A percentile compares a stretch with the other conserved stretches of the same genome.
Evolutionary conservation across 2,113 vertebrate genomes (phyloP).

Genomic region (Cettia cetti): DNA sequence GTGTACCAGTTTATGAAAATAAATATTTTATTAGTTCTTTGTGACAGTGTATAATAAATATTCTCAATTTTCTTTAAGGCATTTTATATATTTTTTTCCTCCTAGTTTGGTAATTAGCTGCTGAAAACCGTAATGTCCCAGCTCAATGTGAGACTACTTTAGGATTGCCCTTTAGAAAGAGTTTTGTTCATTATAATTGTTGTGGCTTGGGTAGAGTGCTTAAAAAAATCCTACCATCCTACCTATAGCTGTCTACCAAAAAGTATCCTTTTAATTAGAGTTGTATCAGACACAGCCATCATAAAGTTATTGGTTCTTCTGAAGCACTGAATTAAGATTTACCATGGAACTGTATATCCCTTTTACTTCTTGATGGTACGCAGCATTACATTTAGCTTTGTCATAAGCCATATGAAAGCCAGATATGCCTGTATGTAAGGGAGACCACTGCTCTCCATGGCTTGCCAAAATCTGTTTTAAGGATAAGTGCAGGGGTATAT

Average conservation of each 20-base stretch:
- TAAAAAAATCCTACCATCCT: not conserved
- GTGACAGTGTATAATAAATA: not conserved
- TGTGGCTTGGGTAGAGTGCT: not conserved
- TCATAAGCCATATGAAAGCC: not conserved
- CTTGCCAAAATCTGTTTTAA: not conserved
- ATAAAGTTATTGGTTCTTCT: not conserved
- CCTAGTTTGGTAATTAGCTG: not conserved
- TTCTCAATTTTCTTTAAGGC: not conserved
- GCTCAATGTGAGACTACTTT: not conserved
- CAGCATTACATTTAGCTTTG: not conserved
- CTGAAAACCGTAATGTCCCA: not conserved
- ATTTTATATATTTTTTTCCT: not conserved
- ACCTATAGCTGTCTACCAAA: not conserved
- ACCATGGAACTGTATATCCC: not conserved
- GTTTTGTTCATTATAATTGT: not conserved
- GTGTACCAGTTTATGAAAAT: not conserved
- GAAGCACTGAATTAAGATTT: not conserved
- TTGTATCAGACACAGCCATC: not conserved
- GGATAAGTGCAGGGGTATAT: not conserved
- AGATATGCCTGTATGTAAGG: not conserved
- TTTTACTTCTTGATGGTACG: not conserved
- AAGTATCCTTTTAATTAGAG: not conserved
- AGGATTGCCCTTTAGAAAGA: not conserved
- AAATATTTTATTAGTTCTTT: not conserved
- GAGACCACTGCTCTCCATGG: not conserved